Evolutionary conservation across 2,797 vertebrate genomes (phyloP), one percentile per base, ranked within the genome.

Genomic region (Manis javanica): DNA sequence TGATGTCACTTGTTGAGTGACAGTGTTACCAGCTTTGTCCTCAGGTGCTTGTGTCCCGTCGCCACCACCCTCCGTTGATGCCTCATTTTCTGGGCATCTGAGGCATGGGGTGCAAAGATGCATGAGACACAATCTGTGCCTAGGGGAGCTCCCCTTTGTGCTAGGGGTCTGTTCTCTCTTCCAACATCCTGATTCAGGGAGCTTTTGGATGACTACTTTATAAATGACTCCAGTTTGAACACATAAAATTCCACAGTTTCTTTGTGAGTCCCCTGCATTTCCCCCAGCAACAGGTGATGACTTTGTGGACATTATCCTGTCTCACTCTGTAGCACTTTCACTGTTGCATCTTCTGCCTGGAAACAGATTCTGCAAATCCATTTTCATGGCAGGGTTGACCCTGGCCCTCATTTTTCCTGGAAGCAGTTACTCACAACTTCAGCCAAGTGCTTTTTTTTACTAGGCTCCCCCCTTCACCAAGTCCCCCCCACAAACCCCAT

Each of bases 1-100:
- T 23, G 12, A 34, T 29, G 37, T 55, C 31, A 49, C 57, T 29
- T 88, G 7, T 61, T 19, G 19, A 5, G 21, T 37, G 0, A 4
- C 55, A 2, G 10, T 64, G 24, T 77, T 34, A 23, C 61, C 63
- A 2, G 39, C 53, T 74, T 75, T 90, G 34, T 63, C 51, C 26
- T 61, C 21, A 0, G 0, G 23, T 51, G 34, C 39, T 24, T 55
- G 10, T 29, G 59, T 64, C 3, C 24, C 8, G 0, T 29, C 13
- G 0, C 55, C 18, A 2, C 16, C 8, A n/a, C 4, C 0, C 3
- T 24, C 39, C 66, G 2, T 0, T 1, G 0, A 11, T n/a, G 21
- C 64, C 42, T 42, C 37, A 21, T 31, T 9, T 51, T n/a, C 77
- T 12, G 23, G 7, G 61, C 66, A 1, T n/a, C 69, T 53, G 18